A percentile compares a stretch with the other conserved stretches of the same genome.
These are phyloP conservation scores for Amphipoea lucens DNA, from an alignment of 2,888 invertebrate genomes.

Conservation along the genomic window DNA sequence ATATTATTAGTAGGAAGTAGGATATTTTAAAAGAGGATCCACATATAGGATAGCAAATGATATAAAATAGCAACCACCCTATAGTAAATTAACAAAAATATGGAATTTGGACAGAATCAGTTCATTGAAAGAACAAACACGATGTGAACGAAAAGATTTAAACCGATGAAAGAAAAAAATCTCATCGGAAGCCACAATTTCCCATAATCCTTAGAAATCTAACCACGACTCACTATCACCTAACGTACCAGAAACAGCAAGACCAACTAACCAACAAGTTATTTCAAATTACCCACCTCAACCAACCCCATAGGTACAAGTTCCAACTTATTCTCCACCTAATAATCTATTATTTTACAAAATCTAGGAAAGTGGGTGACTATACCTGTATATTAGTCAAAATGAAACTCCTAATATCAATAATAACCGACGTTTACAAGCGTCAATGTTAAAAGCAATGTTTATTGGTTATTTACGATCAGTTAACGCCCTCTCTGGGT, in stretches of 20 bases:
- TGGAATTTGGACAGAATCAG: background rate
- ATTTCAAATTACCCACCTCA: slow-evolving; percentile 25
- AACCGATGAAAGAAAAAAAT: background rate
- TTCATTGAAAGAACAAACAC: background rate
- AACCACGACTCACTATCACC: background rate
- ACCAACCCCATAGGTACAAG: background rate
- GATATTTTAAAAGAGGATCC: too few species aligned
- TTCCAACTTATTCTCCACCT: slow-evolving; percentile 35
- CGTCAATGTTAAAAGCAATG: slow-evolving; percentile 65
- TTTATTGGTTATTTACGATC: slow-evolving; percentile 72
- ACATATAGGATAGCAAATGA: background rate
- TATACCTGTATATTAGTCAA: slow-evolving; percentile 56
- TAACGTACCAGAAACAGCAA: slow-evolving; percentile 1
- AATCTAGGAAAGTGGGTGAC: slow-evolving; percentile 62
- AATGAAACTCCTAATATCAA: slow-evolving; percentile 70
- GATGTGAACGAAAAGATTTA: background rate
- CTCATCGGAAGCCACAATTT: background rate
- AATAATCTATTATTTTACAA: slow-evolving; percentile 55
- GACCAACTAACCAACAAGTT: slow-evolving; percentile 19
- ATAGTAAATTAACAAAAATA: background rate
- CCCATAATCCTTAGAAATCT: background rate
- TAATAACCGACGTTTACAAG: slow-evolving; percentile 63
- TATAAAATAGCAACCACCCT: background rate
- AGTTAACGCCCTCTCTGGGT: slow-evolving; percentile 71
- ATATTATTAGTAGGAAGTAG: background rate